Base-by-base conservation (phyloP, 2,113 vertebrate genomes). In the Tautogolabrus adspersus region DNA sequence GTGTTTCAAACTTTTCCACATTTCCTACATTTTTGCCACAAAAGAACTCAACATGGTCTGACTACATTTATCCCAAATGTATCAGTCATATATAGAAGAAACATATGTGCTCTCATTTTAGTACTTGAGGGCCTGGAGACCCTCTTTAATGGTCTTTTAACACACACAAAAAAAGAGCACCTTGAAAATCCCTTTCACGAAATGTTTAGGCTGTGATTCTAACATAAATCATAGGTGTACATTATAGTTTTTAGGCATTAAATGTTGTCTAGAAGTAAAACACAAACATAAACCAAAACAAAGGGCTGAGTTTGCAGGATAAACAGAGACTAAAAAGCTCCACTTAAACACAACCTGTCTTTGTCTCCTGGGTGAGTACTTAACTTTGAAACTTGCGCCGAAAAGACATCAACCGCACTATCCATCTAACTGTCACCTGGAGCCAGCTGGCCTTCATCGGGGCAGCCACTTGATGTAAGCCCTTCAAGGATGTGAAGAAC, bases 311-410 rank as follows among this genome's bases (percentile, higher is more conserved):
- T 56, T 5, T 13, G 10, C 11, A 30, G 8, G 2, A 6, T 15
- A 18, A 34, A 58, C 49, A 62, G 9, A 34, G 7, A 5, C 2
- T 49, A n/a, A 21, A 70, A 58, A 3, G 1, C 8, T 3, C 6
- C 15, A 69, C 12, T 30, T n/a, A 56, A 49, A 65, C 61, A 65
- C 18, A 26, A 11, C 9, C 10, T 0, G 10, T 23, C 12, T 49
- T 19, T 0, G 13, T 42, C 47, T 72, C 30, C 34, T 1, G 15
- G 19, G 23, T 44, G 13, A 22, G 82, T 87, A 94, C 91, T 91
- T 91, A 94, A 92, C 94, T 95, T 74, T 78, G 66, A 87, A 75
- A 88, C 75, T 84, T 91, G 67, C 86, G 83, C 63, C 90, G 84
- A 76, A 93, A 77, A 47, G 93, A 90, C 92, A 94, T 92, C 83